phyloP scores from a whole-genome alignment of 30 jellyfish, hydroid and myxozoan genomes.

The Aurelia aurita region DNA sequence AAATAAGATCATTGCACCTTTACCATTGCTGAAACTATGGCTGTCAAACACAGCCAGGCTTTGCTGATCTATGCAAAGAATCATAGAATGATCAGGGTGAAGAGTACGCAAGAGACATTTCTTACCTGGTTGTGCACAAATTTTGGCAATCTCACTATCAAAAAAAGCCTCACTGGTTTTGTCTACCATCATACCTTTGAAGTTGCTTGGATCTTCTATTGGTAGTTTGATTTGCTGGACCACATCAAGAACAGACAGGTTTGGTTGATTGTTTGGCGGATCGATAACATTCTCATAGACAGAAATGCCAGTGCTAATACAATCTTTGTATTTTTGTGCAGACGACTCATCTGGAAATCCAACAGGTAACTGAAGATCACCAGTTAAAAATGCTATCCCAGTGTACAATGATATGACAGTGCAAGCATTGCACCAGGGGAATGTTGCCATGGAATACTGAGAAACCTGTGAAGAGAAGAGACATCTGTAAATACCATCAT shows the following conservation, averaged over 20 bases:
- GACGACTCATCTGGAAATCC: too few species aligned
- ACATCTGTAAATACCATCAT: too few species aligned
- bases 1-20: too few species aligned
- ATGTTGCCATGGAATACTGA: too few species aligned
- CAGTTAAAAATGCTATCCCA: too few species aligned
- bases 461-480: too few species aligned
- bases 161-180: background rate
- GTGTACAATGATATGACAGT: too few species aligned
- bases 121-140: background rate
- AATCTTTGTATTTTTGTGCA: background rate
- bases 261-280: background rate
- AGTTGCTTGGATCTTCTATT: background rate
- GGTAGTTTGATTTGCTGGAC: background rate
- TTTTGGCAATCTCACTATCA: background rate
- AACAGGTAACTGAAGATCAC: too few species aligned
- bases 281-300: background rate
- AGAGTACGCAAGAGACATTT: background rate
- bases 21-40: too few species aligned
- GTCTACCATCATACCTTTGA: background rate
- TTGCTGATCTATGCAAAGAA: too few species aligned
- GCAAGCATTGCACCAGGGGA: too few species aligned
- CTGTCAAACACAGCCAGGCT: too few species aligned
- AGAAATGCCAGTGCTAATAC: background rate
- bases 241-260: conserved; percentile 1
- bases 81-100: background rate